Evolutionary conservation across 2,797 vertebrate genomes (phyloP).

Genomic region (Brachyrhaphis roseni): DNA sequence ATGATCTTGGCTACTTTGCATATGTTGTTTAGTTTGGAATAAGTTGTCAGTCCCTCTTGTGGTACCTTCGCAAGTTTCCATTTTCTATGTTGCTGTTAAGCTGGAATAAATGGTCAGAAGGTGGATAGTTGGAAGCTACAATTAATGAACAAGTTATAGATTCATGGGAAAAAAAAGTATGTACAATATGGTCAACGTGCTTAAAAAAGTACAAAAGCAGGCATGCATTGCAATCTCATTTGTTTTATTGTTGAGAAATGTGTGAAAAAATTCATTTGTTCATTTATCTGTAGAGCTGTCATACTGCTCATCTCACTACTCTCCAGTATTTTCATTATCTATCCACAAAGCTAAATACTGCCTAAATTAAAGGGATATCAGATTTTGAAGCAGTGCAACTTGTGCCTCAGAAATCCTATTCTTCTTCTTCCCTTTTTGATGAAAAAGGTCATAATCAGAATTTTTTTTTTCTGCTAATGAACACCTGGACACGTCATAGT

Average conservation of each 20-base stretch:
- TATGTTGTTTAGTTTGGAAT: not conserved
- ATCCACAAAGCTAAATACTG: conserved; percentile 13
- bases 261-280: not conserved
- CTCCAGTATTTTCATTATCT: conserved; percentile 6
- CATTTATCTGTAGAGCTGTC: not conserved
- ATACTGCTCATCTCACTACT: not conserved
- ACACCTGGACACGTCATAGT: conserved; percentile 62
- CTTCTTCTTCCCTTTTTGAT: conserved; percentile 20
- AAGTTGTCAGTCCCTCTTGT: not conserved
- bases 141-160: not conserved
- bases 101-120: not conserved
- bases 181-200: not conserved
- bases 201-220: not conserved
- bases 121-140: not conserved
- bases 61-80: not conserved
- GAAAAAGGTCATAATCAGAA: conserved; percentile 40
- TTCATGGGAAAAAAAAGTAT: not conserved
- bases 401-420: conserved; percentile 21
- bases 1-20: not conserved
- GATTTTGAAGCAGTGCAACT: conserved; percentile 34
- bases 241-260: not conserved
- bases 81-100: not conserved
- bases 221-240: not conserved
- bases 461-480: conserved; percentile 40
- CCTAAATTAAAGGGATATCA: conserved; percentile 33